Conservation (phyloP, 2,113 vertebrate genomes). For the Sigmodon hispidus region DNA sequence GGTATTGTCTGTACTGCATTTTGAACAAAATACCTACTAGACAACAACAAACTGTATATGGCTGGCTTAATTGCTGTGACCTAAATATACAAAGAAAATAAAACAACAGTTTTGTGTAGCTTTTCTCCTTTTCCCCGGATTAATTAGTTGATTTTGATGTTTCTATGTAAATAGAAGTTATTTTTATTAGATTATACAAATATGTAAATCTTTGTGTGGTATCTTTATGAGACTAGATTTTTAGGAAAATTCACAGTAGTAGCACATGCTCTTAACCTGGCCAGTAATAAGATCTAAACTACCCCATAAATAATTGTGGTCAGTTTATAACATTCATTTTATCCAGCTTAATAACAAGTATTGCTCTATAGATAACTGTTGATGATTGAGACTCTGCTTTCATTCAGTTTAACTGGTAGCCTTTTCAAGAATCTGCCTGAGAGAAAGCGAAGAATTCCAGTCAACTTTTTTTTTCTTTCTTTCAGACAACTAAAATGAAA, state of each 20-base stretch:
- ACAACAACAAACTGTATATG: neutral
- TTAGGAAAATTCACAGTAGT: conserved; percentile 36
- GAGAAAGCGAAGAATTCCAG: conserved; percentile 72
- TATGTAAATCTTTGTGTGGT: neutral
- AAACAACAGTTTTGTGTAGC: neutral
- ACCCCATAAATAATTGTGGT: conserved; percentile 51
- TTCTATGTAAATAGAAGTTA: neutral
- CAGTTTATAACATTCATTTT: conserved; percentile 72
- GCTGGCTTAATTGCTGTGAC: neutral
- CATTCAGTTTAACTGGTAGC: conserved; percentile 77
- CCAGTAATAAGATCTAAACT: neutral
- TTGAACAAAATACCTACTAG: neutral
- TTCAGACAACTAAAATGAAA: conserved; percentile 62
- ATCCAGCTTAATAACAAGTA: conserved; percentile 71
- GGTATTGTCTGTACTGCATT: neutral
- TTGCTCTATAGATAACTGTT: conserved; percentile 75
- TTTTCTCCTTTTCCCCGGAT: neutral
- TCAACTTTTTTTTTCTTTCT: conserved; percentile 62
- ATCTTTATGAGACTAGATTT: neutral
- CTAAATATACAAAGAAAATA: neutral
- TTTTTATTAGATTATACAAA: neutral
- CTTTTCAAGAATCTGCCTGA: conserved; percentile 77
- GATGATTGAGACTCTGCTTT: conserved; percentile 72
- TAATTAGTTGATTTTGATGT: conserved; percentile 17
- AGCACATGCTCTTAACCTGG: neutral